phyloP scores from a whole-genome alignment of 2,797 vertebrate genomes.

The Loris lydekkerianus region DNA sequence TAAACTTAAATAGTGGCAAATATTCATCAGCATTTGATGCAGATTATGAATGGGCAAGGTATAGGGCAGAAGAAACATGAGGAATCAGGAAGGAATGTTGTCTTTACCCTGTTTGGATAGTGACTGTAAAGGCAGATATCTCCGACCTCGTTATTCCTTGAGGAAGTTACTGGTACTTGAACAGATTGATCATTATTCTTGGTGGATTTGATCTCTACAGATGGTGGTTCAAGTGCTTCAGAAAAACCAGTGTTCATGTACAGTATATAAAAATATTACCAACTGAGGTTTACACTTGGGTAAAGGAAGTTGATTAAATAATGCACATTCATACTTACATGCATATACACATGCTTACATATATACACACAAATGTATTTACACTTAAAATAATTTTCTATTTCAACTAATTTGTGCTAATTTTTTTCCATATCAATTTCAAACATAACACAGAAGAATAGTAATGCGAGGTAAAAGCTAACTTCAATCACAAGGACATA shows the following conservation, averaged over 20 bases:
- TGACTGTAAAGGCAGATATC: background rate
- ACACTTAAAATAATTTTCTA: background rate
- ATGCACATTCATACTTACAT: background rate
- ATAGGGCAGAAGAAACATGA: background rate
- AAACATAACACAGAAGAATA: background rate
- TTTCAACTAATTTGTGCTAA: background rate
- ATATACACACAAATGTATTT: background rate
- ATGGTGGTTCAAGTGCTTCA: background rate
- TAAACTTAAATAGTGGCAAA: background rate
- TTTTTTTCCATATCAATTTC: background rate
- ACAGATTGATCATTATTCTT: background rate
- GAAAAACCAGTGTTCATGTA: background rate
- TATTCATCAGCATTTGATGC: background rate
- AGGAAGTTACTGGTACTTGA: background rate
- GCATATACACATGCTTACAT: too few relatives aligned
- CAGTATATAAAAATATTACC: background rate
- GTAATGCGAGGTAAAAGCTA: background rate
- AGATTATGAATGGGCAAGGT: background rate
- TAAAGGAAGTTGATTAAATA: background rate
- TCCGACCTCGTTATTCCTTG: background rate
- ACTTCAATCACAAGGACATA: background rate
- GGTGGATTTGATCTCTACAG: background rate
- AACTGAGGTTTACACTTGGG: background rate
- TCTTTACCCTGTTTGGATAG: background rate
- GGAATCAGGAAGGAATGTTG: background rate